Evolutionary conservation across 1,140 invertebrate genomes (phyloP).

Genomic region (Papilio machaon): DNA sequence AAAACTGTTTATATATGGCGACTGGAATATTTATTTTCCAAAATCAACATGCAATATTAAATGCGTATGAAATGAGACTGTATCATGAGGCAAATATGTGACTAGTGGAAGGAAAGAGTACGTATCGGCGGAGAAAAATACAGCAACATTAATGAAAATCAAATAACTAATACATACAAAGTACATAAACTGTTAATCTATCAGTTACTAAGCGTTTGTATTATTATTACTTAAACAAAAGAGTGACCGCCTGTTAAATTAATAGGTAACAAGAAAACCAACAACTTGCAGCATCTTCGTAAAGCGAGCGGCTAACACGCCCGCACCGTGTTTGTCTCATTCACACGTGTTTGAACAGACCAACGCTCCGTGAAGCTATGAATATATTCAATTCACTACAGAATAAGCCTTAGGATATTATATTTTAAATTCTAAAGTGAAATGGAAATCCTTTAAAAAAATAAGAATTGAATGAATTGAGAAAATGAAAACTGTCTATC

Average conservation of each 20-base stretch:
- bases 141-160: not conserved
- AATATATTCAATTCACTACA: not conserved
- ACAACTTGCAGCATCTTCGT: not conserved
- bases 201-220: not conserved
- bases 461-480: not conserved
- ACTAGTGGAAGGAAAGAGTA: not conserved
- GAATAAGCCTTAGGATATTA: not conserved
- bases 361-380: slow-evolving; percentile 4
- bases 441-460: not conserved
- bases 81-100: not conserved
- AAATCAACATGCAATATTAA: not conserved
- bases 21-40: not conserved
- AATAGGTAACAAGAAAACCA: slow-evolving; percentile 4
- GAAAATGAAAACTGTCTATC: too few species aligned
- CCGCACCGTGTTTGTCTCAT: not conserved
- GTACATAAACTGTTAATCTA: not conserved
- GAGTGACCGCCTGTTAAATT: slow-evolving; percentile 3
- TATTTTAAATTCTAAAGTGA: not conserved
- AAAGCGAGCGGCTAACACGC: not conserved
- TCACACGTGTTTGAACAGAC: slow-evolving; percentile 17
- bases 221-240: not conserved
- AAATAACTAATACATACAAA: not conserved
- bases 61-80: not conserved
- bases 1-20: not conserved
- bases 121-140: not conserved